phyloP scores from a whole-genome alignment of 2,113 vertebrate species.

The Monopterus albus region DNA sequence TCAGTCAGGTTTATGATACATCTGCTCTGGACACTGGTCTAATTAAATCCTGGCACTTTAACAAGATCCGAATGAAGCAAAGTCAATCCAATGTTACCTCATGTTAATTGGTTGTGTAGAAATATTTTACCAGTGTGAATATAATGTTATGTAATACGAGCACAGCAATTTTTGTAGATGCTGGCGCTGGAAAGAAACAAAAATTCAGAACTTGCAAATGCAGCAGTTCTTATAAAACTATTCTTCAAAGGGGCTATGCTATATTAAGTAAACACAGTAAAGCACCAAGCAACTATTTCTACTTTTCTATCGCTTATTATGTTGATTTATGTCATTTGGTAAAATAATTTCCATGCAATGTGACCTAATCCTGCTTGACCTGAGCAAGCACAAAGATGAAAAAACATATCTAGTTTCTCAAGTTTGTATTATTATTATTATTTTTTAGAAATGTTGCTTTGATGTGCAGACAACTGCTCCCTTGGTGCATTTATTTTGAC shows the following conservation, averaged over 20 bases:
- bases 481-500: neutral
- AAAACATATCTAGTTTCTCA: neutral
- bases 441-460: neutral
- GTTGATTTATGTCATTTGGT: neutral
- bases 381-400: neutral
- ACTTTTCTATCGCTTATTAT: neutral
- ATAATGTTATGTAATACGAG: neutral
- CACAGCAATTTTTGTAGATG: neutral
- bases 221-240: neutral
- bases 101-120: neutral
- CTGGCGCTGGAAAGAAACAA: conserved; percentile 1
- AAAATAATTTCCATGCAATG: too few relatives aligned
- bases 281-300: neutral
- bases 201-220: neutral
- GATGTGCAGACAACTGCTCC: neutral
- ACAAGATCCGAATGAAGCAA: neutral
- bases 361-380: neutral
- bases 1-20: neutral
- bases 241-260: neutral
- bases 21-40: neutral
- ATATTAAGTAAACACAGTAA: neutral
- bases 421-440: neutral
- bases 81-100: conserved; percentile 4
- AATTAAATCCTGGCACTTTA: neutral
- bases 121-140: conserved; percentile 11